Percentiles rank a stretch among this genome's conserved stretches.
Conservation (phyloP, 2,888 invertebrate species). For the Glaucopsyche alexis region DNA sequence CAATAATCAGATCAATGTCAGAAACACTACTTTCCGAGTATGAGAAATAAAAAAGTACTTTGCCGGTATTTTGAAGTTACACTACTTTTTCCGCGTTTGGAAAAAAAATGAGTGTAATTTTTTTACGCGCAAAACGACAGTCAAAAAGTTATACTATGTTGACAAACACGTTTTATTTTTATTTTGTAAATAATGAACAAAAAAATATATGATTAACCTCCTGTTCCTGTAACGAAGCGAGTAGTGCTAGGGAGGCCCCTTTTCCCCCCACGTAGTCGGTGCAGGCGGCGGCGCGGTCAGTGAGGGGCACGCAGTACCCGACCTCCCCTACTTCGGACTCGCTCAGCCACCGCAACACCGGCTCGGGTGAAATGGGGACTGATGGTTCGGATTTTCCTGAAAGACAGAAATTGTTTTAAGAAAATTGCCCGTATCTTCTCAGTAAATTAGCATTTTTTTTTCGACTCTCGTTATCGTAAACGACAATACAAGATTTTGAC, state of each 20-base stretch:
- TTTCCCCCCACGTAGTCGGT: slow-evolving; percentile 86
- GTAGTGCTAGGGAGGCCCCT: slow-evolving; percentile 86
- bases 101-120: no score
- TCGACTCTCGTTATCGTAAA: no score
- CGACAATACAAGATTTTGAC: no score
- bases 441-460: no score
- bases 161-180: no score
- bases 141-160: no score
- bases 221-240: slow-evolving; percentile 67
- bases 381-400: slow-evolving; percentile 43
- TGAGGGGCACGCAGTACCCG: slow-evolving; percentile 65
- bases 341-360: slow-evolving; percentile 53
- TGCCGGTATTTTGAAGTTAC: no score
- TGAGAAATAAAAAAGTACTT: no score
- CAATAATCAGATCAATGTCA: no score
- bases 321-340: slow-evolving; percentile 49
- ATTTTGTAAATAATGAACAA: background rate
- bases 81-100: no score
- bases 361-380: slow-evolving; percentile 44
- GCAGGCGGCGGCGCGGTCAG: slow-evolving; percentile 71
- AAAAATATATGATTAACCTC: slow-evolving; percentile 54
- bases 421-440: background rate
- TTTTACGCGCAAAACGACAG: no score
- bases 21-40: no score
- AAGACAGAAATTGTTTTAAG: slow-evolving; percentile 20